Conservation (phyloP, 2,797 vertebrate species). For the Oreochromis grahami region DNA sequence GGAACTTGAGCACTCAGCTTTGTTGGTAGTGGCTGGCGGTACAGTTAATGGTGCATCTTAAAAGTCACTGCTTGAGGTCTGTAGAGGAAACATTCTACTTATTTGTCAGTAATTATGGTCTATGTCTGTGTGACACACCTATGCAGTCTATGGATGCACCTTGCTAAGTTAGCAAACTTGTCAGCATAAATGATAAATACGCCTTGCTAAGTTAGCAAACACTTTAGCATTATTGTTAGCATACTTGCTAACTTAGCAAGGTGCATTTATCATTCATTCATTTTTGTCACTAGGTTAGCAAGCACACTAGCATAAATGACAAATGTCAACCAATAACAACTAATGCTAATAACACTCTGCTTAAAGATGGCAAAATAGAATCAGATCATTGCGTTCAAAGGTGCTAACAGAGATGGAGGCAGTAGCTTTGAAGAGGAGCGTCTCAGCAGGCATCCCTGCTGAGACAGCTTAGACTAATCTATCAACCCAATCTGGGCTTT, state of each 20-base stretch:
- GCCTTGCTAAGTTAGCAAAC: too few species aligned
- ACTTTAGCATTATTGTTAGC: too few species aligned
- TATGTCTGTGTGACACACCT: background rate
- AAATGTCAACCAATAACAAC: background rate
- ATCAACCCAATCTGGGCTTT: background rate
- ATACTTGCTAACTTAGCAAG: background rate
- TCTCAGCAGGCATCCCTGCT: background rate
- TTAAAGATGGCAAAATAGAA: background rate
- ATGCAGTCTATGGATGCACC: background rate
- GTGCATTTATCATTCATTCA: background rate
- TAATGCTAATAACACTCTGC: background rate
- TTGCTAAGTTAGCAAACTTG: background rate
- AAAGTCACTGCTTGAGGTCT: background rate
- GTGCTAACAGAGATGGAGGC: background rate
- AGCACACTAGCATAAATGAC: background rate
- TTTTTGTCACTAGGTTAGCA: background rate
- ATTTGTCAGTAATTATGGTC: background rate
- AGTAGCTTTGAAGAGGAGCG: background rate
- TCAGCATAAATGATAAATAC: background rate
- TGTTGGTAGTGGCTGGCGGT: background rate
- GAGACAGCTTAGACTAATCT: background rate
- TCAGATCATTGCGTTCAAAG: background rate
- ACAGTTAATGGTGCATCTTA: background rate
- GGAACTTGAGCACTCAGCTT: background rate
- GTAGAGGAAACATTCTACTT: background rate